Conservation (phyloP, 2,888 invertebrate genomes). For the Heliothis peltigera region DNA sequence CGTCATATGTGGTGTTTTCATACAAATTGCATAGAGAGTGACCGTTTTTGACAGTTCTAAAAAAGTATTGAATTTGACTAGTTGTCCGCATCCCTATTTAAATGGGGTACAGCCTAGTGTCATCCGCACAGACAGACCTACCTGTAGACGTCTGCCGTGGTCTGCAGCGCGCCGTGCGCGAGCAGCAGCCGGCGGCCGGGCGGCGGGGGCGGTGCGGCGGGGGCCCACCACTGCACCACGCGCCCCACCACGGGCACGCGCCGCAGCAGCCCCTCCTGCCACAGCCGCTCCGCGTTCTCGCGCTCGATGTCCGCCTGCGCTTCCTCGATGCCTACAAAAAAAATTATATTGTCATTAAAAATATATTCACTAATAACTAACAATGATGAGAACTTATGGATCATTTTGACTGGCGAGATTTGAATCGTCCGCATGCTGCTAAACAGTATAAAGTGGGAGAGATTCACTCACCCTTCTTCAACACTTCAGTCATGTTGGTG, state of each 20-base stretch:
- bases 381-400: no score
- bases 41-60: no score
- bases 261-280: slow-evolving; percentile 98
- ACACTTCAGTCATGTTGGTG: slow-evolving; percentile 98
- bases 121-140: slow-evolving; percentile 7
- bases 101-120: no score
- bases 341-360: not conserved
- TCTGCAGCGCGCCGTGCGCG: slow-evolving; percentile 93
- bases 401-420: no score
- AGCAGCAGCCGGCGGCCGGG: slow-evolving; percentile 94
- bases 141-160: slow-evolving; percentile 79
- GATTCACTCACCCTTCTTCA: slow-evolving; percentile 93
- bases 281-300: slow-evolving; percentile 96
- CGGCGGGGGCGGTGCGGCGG: slow-evolving; percentile 88
- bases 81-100: no score
- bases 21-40: no score
- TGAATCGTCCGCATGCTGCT: no score
- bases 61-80: no score
- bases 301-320: slow-evolving; percentile 97
- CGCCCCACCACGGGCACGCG: slow-evolving; percentile 98
- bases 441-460: no score
- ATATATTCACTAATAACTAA: no score
- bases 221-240: slow-evolving; percentile 99
- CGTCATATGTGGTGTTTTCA: no score
- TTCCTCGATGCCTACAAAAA: slow-evolving; percentile 95